A percentile compares a stretch with the other conserved stretches of the same genome.
These are phyloP conservation scores for Porites australiensis DNA, from an alignment of 64 coral and sea anemone genomes.

Conservation along the genomic window DNA sequence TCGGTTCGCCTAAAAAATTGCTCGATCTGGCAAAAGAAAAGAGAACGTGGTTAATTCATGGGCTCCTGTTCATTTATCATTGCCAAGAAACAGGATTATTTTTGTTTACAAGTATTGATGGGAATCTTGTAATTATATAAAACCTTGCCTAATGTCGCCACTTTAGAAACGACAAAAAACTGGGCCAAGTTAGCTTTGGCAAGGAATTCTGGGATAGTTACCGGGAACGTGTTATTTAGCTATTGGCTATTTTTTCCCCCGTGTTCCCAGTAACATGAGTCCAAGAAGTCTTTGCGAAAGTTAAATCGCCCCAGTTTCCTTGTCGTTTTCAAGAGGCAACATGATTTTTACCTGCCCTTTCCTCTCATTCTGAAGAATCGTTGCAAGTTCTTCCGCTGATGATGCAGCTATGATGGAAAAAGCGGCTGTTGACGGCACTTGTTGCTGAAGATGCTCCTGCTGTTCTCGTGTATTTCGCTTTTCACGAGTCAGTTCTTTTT, in stretches of 20 bases:
- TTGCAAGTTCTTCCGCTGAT: slow-evolving; percentile 21
- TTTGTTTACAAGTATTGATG: no score
- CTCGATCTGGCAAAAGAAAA: neutral
- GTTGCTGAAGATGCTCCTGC: neutral
- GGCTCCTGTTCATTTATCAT: no score
- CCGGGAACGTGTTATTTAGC: no score
- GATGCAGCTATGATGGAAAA: slow-evolving; percentile 30
- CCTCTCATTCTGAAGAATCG: neutral
- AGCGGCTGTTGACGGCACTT: neutral
- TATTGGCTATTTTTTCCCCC: no score
- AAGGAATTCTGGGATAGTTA: no score
- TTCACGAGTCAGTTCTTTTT: neutral
- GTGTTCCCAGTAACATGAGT: no score
- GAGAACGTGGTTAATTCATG: neutral
- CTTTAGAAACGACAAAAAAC: no score
- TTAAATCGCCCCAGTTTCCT: neutral
- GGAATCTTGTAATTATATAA: no score
- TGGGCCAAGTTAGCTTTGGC: no score
- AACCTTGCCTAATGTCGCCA: no score
- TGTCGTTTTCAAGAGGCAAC: neutral
- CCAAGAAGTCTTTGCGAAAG: neutral
- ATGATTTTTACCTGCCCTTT: neutral
- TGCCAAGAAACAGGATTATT: no score
- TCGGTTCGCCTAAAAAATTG: neutral
- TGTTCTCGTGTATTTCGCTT: neutral